Evolutionary conservation across 2,888 invertebrate species (phyloP), one percentile per base, ranked within the genome.

Genomic region (Erebia aethiops): DNA sequence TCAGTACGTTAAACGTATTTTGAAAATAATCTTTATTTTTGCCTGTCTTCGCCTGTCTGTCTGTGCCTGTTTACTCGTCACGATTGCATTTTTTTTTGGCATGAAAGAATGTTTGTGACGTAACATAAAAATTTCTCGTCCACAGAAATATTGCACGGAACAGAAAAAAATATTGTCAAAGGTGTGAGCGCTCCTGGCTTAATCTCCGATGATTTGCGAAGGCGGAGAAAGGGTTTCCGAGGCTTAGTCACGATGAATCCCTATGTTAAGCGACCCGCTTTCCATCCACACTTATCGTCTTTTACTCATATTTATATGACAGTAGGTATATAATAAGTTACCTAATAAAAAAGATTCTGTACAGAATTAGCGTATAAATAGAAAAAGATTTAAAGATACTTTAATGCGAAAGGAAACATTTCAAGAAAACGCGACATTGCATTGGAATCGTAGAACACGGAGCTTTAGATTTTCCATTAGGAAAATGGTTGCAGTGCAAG

Each of bases 121-220:
- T 43, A 11, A 10, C 43, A 43, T 1, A 43, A 10, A 43, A 51
- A 0, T 41, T 58, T 9, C 58, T 16, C 41, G 16, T 16, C 41
- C n/a, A n/a, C 10, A 14, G 58, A 0, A 26, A 43, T 43, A 43
- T 43, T 43, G 11, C 43, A 43, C 11, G 43, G 1, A 43, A 43
- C 43, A 43, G 43, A 58, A 58, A 58, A n/a, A 58, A 58, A 58
- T 58, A 58, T 58, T 16, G 41, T 58, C 58, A 87, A 91, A 91
- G 90, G 90, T 91, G 90, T 84, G 87, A 91, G 88, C 87, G 54
- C 84, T 87, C 83, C 79, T 82, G 82, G 82, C 87, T 86, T 92
- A 92, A 92, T 92, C 91, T 90, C 79, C 84, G 88, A 88, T 91
- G 89, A 92, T 92, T 92, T 91, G 88, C 86, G 86, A 89, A 91